These are phyloP conservation scores for Dryocosmus kuriphilus DNA, from an alignment of 2,888 invertebrate species.

Conservation along the genomic window DNA sequence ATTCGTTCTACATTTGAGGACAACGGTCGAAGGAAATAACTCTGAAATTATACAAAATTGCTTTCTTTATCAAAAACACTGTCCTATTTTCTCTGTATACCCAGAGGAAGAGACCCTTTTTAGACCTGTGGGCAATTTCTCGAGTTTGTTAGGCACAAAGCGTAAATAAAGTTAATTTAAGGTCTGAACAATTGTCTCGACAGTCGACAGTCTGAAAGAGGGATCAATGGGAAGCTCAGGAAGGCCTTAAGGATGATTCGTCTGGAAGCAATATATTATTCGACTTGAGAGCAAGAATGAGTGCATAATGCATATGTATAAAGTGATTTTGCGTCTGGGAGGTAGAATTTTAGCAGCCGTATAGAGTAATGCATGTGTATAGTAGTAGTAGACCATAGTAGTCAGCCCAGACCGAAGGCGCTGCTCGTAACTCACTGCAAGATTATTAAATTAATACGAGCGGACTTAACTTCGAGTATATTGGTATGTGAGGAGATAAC, in stretches of 20 bases:
- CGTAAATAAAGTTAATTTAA: not conserved
- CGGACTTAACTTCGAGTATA: slow-evolving; percentile 54
- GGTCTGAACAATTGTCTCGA: not conserved
- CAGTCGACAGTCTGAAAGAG: not conserved
- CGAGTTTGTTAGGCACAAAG: not conserved
- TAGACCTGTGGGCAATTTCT: too few relatives aligned
- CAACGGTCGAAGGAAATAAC: too few relatives aligned
- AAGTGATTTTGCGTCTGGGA: not conserved
- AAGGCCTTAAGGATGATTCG: slow-evolving; percentile 30
- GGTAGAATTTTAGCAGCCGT: slow-evolving; percentile 39
- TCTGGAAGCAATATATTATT: slow-evolving; percentile 50
- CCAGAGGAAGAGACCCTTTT: too few relatives aligned
- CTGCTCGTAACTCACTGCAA: slow-evolving; percentile 61
- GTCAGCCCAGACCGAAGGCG: slow-evolving; percentile 44
- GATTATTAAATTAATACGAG: slow-evolving; percentile 65
- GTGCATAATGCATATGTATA: not conserved
- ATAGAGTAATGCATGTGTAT: slow-evolving; percentile 42
- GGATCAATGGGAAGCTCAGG: not conserved
- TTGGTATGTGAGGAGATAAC: slow-evolving; percentile 58
- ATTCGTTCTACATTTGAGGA: too few relatives aligned
- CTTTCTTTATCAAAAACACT: too few relatives aligned
- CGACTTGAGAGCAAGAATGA: slow-evolving; percentile 12
- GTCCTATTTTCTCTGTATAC: too few relatives aligned
- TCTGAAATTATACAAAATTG: too few relatives aligned
- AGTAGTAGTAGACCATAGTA: slow-evolving; percentile 44